Conservation (phyloP, 2,888 invertebrate species). For the Drosophila kuntzei region DNA sequence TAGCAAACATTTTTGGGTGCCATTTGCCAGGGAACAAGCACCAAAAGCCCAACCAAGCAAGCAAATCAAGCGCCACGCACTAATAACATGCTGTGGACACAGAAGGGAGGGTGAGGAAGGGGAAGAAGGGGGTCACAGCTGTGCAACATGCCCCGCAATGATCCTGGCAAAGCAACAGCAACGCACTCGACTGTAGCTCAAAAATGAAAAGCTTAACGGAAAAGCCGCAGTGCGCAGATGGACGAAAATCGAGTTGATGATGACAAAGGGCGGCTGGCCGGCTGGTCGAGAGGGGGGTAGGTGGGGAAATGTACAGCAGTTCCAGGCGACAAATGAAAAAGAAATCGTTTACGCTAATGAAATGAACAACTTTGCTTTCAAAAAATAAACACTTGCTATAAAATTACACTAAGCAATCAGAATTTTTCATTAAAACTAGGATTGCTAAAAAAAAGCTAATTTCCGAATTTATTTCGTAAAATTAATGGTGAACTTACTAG, state of each 20-base stretch:
- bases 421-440: too few relatives aligned
- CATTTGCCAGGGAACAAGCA: slow-evolving; percentile 53
- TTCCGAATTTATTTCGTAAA: too few relatives aligned
- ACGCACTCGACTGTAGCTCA: slow-evolving; percentile 62
- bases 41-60: slow-evolving; percentile 50
- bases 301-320: slow-evolving; percentile 3
- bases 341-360: not conserved
- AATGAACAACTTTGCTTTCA: not conserved
- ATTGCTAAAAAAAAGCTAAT: too few relatives aligned
- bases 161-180: slow-evolving; percentile 47
- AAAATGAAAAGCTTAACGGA: slow-evolving; percentile 76
- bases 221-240: slow-evolving; percentile 74
- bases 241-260: slow-evolving; percentile 35
- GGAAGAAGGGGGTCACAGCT: slow-evolving; percentile 3
- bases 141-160: slow-evolving; percentile 42
- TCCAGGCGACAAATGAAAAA: slow-evolving; percentile 58
- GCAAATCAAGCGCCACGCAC: slow-evolving; percentile 75
- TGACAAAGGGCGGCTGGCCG: not conserved
- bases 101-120: not conserved
- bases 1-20: slow-evolving; percentile 83
- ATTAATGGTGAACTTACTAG: too few relatives aligned
- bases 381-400: too few relatives aligned
- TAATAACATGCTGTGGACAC: slow-evolving; percentile 55
- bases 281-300: not conserved
- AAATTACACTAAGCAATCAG: too few relatives aligned